Evolutionary conservation across 2,888 invertebrate species (phyloP).

Genomic region (Mycalesis mineus): DNA sequence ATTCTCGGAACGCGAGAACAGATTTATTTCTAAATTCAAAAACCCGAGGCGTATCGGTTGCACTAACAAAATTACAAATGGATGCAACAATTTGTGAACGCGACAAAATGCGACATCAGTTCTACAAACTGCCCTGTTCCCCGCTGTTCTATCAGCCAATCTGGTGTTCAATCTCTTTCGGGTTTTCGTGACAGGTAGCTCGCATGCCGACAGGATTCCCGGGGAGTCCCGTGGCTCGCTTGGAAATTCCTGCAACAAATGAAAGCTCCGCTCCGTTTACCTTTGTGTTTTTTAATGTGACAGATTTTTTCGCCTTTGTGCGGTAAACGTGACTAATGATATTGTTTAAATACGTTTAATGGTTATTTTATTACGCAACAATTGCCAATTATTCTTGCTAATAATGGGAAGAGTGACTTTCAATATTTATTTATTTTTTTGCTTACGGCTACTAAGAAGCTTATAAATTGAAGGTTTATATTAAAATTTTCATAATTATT

Average conservation of each 20-base stretch:
- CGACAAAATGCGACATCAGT: conserved; percentile 31
- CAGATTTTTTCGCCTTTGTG: conserved; percentile 24
- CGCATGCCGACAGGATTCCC: conserved; percentile 47
- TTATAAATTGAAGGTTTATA: no score
- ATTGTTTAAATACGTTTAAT: background rate
- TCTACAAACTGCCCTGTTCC: conserved; percentile 31
- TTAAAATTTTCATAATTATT: no score
- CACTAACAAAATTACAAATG: conserved; percentile 35
- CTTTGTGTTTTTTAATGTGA: conserved; percentile 31
- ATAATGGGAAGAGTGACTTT: background rate
- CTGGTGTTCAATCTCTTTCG: conserved; percentile 37
- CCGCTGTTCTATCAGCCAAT: conserved; percentile 34
- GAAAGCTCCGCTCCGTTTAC: conserved; percentile 40
- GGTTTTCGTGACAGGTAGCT: conserved; percentile 44
- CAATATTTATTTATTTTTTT: background rate
- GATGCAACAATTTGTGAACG: conserved; percentile 32
- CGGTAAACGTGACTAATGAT: conserved; percentile 5
- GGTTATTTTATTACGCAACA: background rate
- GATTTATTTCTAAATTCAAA: background rate
- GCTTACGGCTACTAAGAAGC: no score
- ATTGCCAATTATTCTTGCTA: background rate
- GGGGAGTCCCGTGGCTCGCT: conserved; percentile 40
- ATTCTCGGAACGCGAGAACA: conserved; percentile 9
- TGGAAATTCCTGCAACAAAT: conserved; percentile 51
- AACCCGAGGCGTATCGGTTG: conserved; percentile 20